phyloP scores from a whole-genome alignment of 1,140 invertebrate genomes.

The Macrostomum lignano region DNA sequence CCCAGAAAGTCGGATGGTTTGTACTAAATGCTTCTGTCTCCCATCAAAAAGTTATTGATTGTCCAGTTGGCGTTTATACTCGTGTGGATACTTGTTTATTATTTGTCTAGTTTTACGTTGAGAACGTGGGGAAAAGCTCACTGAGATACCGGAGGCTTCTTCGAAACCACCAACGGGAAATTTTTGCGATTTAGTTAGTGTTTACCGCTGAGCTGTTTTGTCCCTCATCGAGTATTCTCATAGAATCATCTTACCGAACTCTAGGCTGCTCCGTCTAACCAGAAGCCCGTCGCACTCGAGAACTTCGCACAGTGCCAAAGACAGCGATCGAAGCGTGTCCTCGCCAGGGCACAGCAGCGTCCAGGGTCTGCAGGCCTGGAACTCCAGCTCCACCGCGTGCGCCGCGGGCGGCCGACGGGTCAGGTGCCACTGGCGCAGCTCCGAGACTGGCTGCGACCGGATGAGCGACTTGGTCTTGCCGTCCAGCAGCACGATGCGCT shows the following conservation, averaged over 20 bases:
- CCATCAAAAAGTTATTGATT: too few relatives aligned
- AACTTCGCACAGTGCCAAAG: constrained; percentile 32
- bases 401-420: constrained; percentile 36
- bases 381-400: constrained; percentile 37
- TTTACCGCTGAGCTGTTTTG: too few relatives aligned
- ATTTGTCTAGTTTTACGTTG: too few relatives aligned
- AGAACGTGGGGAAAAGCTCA: too few relatives aligned
- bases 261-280: constrained; percentile 16
- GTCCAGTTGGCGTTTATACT: too few relatives aligned
- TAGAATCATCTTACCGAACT: constrained; percentile 11
- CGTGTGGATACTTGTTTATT: too few relatives aligned
- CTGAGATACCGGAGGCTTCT: too few relatives aligned
- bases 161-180: too few relatives aligned
- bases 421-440: constrained; percentile 38
- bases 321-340: constrained; percentile 30
- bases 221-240: too few relatives aligned
- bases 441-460: constrained; percentile 34
- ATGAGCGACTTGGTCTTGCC: constrained; percentile 35
- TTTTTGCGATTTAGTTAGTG: too few relatives aligned
- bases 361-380: constrained; percentile 33
- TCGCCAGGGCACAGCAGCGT: constrained; percentile 27
- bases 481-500: constrained; percentile 37
- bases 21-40: too few relatives aligned
- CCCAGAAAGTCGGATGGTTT: too few relatives aligned
- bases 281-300: constrained; percentile 25